A percentile compares a stretch with the other conserved stretches of the same genome.
Evolutionary conservation across 2,888 invertebrate species (phyloP).

Genomic region (Notocelia uddmanniana): DNA sequence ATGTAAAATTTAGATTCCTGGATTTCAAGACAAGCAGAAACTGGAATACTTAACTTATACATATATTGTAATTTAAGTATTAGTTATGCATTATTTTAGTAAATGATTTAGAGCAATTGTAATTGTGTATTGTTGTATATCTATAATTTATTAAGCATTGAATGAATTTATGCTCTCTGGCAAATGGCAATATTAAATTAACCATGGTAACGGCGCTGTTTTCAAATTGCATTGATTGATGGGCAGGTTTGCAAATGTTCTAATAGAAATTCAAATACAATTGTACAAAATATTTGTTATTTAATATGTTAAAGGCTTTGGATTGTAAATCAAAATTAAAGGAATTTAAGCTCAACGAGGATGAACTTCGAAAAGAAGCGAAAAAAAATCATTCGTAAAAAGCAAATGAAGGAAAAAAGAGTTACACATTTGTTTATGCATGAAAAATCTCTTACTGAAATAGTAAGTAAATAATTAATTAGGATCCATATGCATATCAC

Average conservation of each 20-base stretch:
- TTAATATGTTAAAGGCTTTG: conserved; percentile 50
- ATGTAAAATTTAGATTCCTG: neutral
- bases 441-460: conserved; percentile 83
- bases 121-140: neutral
- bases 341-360: conserved; percentile 65
- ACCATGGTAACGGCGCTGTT: conserved; percentile 56
- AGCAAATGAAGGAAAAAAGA: conserved; percentile 63
- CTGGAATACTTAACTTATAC: too few species aligned
- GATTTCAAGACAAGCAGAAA: neutral
- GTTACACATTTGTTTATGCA: conserved; percentile 85
- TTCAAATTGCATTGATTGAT: conserved; percentile 64
- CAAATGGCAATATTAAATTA: conserved; percentile 22
- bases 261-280: neutral
- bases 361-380: conserved; percentile 70
- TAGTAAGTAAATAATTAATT: conserved; percentile 75
- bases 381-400: conserved; percentile 69
- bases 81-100: too few species aligned
- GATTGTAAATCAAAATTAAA: conserved; percentile 52
- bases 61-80: neutral
- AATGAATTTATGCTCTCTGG: too few species aligned
- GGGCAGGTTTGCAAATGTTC: neutral
- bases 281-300: neutral
- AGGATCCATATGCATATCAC: too few species aligned
- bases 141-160: too few species aligned
- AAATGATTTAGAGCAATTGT: too few species aligned